phyloP scores from a whole-genome alignment of 2,888 invertebrate genomes.

The Nezara viridula region DNA sequence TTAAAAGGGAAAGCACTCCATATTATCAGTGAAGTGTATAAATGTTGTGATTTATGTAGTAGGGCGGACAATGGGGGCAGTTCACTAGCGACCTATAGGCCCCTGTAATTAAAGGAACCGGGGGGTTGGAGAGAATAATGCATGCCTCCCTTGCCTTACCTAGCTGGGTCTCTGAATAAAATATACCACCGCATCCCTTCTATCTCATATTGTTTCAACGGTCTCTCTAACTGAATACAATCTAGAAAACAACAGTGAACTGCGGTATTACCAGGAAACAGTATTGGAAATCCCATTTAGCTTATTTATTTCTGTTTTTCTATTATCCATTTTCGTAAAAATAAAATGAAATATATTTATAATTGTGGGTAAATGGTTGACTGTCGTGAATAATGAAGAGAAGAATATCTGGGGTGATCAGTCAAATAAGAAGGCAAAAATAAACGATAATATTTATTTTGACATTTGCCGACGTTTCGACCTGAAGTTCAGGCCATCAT shows the following conservation, averaged over 20 bases:
- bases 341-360: too few relatives aligned
- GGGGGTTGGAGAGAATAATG: neutral
- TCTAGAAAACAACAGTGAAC: neutral
- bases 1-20: neutral
- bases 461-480: too few relatives aligned
- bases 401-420: too few relatives aligned
- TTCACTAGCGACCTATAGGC: neutral
- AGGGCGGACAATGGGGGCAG: neutral
- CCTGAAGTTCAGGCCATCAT: too few relatives aligned
- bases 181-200: constrained; percentile 2
- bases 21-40: neutral
- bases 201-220: constrained; percentile 22
- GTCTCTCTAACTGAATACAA: neutral
- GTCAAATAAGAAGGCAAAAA: too few relatives aligned
- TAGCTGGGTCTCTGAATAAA: neutral
- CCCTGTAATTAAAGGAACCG: neutral
- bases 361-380: too few relatives aligned
- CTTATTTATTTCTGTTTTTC: neutral
- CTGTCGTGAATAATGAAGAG: too few relatives aligned
- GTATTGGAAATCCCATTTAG: neutral
- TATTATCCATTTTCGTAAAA: neutral
- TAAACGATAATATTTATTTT: too few relatives aligned
- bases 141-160: neutral
- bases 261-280: neutral
- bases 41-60: constrained; percentile 1